Conservation (phyloP, 2,797 vertebrate genomes). For the Falco peregrinus region DNA sequence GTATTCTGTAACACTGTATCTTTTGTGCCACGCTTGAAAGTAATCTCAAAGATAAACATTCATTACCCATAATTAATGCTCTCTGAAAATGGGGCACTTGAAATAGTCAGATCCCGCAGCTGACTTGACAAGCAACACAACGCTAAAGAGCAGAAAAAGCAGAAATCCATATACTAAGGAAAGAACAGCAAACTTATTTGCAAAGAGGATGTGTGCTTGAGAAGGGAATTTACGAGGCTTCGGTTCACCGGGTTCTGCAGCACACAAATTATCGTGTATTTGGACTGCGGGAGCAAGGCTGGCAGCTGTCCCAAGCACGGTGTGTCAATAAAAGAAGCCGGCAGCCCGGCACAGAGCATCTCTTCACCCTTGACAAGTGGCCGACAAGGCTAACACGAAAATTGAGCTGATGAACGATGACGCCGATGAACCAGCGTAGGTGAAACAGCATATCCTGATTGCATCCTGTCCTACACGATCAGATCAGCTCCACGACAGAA, state of each 20-base stretch:
- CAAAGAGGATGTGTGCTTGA: background rate
- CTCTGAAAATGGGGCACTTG: background rate
- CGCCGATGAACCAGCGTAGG: background rate
- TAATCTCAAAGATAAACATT: slow-evolving; percentile 30
- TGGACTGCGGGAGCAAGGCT: background rate
- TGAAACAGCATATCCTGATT: background rate
- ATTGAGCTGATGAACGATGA: background rate
- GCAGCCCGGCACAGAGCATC: background rate
- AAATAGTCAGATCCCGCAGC: background rate
- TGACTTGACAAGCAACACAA: background rate
- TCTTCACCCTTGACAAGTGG: background rate
- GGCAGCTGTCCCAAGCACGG: background rate
- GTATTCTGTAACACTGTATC: background rate
- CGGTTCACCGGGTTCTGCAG: background rate
- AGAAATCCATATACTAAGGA: background rate
- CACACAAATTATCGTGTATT: background rate
- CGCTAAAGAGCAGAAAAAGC: background rate
- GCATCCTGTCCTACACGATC: background rate
- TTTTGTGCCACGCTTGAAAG: slow-evolving; percentile 1
- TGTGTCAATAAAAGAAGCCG: background rate
- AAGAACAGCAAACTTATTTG: background rate
- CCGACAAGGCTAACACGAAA: background rate
- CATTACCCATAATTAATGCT: slow-evolving; percentile 31
- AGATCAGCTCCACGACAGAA: background rate
- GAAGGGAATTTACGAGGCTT: background rate